Conservation (phyloP, 30 jellyfish, hydroid and myxozoan genomes). For the Aurelia aurita complex sp. Pacific region DNA sequence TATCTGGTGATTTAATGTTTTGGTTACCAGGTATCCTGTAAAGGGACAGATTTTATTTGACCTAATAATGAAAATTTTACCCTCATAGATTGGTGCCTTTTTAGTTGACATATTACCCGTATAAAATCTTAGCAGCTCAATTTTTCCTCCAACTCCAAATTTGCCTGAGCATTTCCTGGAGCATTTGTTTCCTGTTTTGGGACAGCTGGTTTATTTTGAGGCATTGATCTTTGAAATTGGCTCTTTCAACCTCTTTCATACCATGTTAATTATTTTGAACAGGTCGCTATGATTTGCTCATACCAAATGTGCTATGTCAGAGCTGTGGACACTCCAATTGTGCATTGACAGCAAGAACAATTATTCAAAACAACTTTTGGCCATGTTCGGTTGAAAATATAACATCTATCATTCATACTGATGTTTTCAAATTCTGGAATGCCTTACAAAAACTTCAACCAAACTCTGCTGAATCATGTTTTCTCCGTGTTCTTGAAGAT, state of each 20-base stretch:
- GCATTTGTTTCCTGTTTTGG: too few relatives aligned
- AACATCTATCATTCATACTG: constrained; percentile 29
- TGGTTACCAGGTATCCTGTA: neutral
- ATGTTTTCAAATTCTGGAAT: constrained; percentile 29
- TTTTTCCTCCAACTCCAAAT: too few relatives aligned
- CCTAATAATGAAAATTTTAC: too few relatives aligned
- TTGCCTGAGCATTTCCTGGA: too few relatives aligned
- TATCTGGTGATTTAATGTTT: neutral
- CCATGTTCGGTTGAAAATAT: constrained; percentile 21
- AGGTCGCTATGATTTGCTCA: constrained; percentile 33
- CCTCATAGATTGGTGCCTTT: too few relatives aligned
- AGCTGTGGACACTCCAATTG: constrained; percentile 5
- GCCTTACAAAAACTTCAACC: constrained; percentile 20
- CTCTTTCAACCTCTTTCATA: neutral
- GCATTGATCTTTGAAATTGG: neutral
- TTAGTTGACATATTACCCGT: too few relatives aligned
- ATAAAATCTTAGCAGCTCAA: too few relatives aligned
- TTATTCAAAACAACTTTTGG: constrained; percentile 41
- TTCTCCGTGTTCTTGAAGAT: constrained; percentile 23
- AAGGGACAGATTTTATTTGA: neutral
- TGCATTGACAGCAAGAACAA: constrained; percentile 15
- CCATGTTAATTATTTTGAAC: neutral
- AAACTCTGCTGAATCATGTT: constrained; percentile 13
- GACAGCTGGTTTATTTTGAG: neutral
- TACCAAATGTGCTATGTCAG: constrained; percentile 25